phyloP scores from a whole-genome alignment of 2,113 vertebrate genomes.

The Tonatia bakeri region DNA sequence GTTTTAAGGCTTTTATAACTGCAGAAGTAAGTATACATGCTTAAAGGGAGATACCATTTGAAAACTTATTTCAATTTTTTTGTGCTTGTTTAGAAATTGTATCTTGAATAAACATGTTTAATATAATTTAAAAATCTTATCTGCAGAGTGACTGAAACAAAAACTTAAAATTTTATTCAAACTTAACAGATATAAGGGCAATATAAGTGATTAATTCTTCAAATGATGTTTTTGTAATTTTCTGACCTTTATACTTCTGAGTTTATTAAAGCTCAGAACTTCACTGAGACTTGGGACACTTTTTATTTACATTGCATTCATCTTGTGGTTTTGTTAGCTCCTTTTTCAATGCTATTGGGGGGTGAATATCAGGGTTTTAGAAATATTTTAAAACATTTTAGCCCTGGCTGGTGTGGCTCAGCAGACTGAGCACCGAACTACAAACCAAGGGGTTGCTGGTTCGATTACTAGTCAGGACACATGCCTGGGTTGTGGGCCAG shows the following conservation, averaged over 20 bases:
- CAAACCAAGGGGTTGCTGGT: no score
- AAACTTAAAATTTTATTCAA: neutral
- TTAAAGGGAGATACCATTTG: neutral
- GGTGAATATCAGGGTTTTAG: neutral
- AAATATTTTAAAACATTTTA: neutral
- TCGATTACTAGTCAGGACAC: no score
- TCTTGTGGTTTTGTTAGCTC: neutral
- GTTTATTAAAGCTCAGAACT: neutral
- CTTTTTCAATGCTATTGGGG: neutral
- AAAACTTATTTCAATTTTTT: constrained; percentile 34
- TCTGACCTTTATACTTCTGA: neutral
- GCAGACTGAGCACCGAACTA: no score
- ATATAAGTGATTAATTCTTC: neutral
- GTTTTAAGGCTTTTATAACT: constrained; percentile 9
- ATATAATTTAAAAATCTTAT: neutral
- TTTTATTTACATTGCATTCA: neutral
- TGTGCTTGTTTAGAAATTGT: neutral
- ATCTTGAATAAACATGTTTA: neutral
- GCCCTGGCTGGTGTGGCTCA: no score
- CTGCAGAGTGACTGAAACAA: neutral
- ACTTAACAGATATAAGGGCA: neutral
- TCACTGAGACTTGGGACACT: neutral
- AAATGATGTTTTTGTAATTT: neutral
- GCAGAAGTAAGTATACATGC: neutral
- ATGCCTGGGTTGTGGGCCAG: no score